Evolutionary conservation across 2,888 invertebrate species (phyloP).

Genomic region (Eutolmus rufibarbis): DNA sequence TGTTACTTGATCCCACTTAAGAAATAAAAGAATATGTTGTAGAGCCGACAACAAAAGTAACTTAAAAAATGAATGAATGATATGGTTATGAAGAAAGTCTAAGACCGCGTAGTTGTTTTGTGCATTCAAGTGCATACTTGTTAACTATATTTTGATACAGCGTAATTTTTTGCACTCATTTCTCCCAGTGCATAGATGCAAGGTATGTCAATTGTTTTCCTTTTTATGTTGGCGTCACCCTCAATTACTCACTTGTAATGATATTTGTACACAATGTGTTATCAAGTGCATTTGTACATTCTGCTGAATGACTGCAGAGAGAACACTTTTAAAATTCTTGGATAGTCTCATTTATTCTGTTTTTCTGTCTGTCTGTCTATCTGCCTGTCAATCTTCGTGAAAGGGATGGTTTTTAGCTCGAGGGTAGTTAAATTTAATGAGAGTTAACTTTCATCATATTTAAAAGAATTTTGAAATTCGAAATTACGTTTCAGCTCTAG

Average conservation of each 20-base stretch:
- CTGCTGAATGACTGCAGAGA: background rate
- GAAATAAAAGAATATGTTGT: background rate
- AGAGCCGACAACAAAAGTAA: background rate
- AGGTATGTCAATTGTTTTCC: background rate
- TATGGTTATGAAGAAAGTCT: background rate
- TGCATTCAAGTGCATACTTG: background rate
- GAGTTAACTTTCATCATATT: too few species aligned
- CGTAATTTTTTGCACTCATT: background rate
- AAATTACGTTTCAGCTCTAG: background rate
- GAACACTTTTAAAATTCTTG: background rate
- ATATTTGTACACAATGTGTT: background rate
- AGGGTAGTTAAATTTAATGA: background rate
- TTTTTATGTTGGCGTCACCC: background rate
- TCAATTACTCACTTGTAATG: background rate
- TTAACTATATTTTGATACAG: background rate
- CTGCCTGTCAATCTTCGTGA: background rate
- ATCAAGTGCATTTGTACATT: background rate
- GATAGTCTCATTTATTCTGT: background rate
- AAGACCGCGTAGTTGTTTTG: too few species aligned
- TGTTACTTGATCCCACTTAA: background rate
- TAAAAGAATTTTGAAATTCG: background rate
- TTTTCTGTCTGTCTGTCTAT: background rate
- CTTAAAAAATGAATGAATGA: background rate
- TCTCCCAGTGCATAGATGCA: background rate
- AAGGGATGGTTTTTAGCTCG: background rate